A percentile compares a stretch with the other conserved stretches of the same genome.
These are phyloP conservation scores for Bellardia pandia DNA, from an alignment of 2,888 invertebrate genomes.

Conservation along the genomic window DNA sequence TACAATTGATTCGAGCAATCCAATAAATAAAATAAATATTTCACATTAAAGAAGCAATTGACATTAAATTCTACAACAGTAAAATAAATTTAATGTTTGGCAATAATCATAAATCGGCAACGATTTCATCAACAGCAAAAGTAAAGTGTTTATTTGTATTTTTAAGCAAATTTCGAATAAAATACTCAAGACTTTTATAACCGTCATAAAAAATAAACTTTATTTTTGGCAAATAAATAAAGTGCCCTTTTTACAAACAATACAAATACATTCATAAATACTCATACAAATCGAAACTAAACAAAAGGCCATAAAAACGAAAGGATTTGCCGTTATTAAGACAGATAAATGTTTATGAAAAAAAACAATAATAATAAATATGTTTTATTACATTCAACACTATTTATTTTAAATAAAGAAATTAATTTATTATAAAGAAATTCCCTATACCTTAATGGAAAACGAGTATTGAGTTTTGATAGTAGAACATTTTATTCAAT, in stretches of 20 bases:
- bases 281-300: background rate
- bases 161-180: conserved; percentile 18
- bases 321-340: background rate
- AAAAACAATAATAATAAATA: conserved; percentile 1
- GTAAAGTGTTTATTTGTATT: conserved; percentile 43
- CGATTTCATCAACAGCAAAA: conserved; percentile 4
- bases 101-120: conserved; percentile 20
- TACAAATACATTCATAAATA: background rate
- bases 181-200: conserved; percentile 28
- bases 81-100: conserved; percentile 29
- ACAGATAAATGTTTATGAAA: background rate
- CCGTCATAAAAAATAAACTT: conserved; percentile 30
- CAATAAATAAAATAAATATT: conserved; percentile 34
- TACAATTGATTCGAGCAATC: background rate
- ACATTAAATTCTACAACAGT: background rate
- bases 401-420: background rate
- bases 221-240: conserved; percentile 22
- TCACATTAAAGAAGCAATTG: conserved; percentile 13
- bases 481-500: background rate
- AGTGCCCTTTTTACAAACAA: background rate
- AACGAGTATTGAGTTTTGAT: background rate
- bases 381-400: background rate
- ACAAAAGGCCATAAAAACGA: background rate
- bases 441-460: background rate
- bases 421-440: too few relatives aligned